Evolutionary conservation across 2,797 vertebrate species (phyloP).

Genomic region (Varecia variegata): DNA sequence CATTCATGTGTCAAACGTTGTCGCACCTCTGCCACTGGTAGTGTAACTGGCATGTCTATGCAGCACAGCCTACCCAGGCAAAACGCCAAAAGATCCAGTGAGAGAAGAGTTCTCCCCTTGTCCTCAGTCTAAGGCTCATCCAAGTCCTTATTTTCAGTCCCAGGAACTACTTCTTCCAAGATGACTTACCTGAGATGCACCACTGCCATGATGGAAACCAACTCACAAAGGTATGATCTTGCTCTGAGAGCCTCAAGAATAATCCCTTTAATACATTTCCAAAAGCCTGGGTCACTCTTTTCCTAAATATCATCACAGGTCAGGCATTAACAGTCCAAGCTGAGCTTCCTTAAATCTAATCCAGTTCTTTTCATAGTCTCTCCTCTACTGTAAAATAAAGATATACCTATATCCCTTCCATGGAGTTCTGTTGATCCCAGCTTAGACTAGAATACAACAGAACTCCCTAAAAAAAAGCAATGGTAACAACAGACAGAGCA

Average conservation of each 20-base stretch:
- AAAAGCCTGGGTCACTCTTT: not conserved
- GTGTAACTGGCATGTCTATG: not conserved
- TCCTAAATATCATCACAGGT: not conserved
- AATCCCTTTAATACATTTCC: not conserved
- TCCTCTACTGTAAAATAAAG: not conserved
- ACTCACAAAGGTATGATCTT: not conserved
- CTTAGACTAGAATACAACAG: not conserved
- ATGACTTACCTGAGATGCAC: not conserved
- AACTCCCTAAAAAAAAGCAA: not conserved
- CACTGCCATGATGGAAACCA: not conserved
- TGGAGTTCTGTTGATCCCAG: not conserved
- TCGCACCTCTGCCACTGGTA: not conserved
- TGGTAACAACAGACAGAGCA: not conserved
- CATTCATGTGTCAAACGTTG: not conserved
- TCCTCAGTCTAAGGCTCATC: not conserved
- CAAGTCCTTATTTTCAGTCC: slow-evolving; percentile 3
- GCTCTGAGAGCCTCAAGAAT: not conserved
- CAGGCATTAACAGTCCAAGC: not conserved
- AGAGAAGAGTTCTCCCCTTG: not conserved
- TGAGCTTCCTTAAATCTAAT: not conserved
- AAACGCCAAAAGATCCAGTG: not conserved
- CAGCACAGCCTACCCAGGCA: not conserved
- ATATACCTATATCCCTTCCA: not conserved
- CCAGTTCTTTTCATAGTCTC: not conserved
- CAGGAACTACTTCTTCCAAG: not conserved